phyloP scores from a whole-genome alignment of 1,140 invertebrate species.

The Dreissena rostriformis region DNA sequence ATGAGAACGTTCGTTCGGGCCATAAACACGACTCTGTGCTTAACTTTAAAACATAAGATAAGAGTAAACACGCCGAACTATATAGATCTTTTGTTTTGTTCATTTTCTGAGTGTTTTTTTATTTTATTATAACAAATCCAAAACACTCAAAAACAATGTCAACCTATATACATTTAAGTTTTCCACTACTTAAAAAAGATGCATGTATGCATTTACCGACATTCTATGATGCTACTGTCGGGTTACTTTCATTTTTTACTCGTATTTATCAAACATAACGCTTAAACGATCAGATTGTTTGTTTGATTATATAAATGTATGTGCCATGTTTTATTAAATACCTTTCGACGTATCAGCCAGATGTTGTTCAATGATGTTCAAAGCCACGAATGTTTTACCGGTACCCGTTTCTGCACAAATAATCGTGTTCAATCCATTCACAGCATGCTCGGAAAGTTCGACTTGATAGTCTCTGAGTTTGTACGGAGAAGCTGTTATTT shows the following conservation, averaged over 20 bases:
- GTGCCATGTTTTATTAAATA: not conserved
- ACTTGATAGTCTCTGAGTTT: constrained; percentile 69
- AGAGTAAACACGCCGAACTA: not conserved
- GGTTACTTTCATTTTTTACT: not conserved
- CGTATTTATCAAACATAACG: not conserved
- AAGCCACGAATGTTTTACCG: constrained; percentile 75
- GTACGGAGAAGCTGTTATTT: no score
- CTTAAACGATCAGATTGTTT: not conserved
- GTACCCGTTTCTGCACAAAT: constrained; percentile 74
- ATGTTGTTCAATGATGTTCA: constrained; percentile 69
- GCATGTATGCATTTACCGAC: not conserved
- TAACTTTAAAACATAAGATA: not conserved
- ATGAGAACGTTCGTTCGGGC: not conserved
- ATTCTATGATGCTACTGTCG: not conserved
- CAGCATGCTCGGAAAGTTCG: constrained; percentile 68
- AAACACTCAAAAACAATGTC: not conserved
- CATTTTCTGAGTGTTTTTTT: not conserved
- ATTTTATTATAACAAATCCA: not conserved
- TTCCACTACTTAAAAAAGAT: not conserved
- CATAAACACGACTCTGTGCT: not conserved
- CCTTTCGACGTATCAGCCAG: constrained; percentile 48
- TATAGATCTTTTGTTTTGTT: not conserved
- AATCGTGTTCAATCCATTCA: constrained; percentile 71
- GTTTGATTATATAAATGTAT: not conserved
- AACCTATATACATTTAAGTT: not conserved